phyloP scores from a whole-genome alignment of 2,113 vertebrate species.

The Orycteropus afer region DNA sequence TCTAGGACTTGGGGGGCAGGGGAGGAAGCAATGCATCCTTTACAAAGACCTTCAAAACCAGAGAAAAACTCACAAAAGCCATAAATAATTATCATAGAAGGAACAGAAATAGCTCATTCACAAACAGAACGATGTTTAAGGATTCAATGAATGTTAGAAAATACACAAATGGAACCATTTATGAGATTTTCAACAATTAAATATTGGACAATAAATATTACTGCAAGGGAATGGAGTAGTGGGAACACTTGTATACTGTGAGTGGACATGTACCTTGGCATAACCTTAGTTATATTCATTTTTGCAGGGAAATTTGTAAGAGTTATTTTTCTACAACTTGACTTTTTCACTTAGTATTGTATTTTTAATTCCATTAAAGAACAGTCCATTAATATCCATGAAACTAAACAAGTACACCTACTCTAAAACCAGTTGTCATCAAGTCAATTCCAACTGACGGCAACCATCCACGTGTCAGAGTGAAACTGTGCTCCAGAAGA shows the following conservation, averaged over 20 bases:
- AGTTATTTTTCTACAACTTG: background rate
- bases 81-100: background rate
- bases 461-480: background rate
- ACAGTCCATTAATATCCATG: background rate
- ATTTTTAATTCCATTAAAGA: background rate
- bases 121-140: background rate
- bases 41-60: background rate
- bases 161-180: background rate
- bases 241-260: background rate
- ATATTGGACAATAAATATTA: background rate
- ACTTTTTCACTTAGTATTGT: background rate
- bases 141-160: background rate
- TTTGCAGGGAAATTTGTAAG: background rate
- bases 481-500: background rate
- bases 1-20: background rate
- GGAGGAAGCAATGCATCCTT: background rate
- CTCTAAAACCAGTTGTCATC: background rate
- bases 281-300: background rate
- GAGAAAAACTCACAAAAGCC: background rate
- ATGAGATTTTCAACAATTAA: background rate
- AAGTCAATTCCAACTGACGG: background rate
- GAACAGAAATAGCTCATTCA: background rate
- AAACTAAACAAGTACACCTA: background rate
- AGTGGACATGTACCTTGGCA: background rate
- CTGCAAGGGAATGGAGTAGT: background rate